phyloP scores from a whole-genome alignment of 1,140 invertebrate species.

The Caenorhabditis briggsae region DNA sequence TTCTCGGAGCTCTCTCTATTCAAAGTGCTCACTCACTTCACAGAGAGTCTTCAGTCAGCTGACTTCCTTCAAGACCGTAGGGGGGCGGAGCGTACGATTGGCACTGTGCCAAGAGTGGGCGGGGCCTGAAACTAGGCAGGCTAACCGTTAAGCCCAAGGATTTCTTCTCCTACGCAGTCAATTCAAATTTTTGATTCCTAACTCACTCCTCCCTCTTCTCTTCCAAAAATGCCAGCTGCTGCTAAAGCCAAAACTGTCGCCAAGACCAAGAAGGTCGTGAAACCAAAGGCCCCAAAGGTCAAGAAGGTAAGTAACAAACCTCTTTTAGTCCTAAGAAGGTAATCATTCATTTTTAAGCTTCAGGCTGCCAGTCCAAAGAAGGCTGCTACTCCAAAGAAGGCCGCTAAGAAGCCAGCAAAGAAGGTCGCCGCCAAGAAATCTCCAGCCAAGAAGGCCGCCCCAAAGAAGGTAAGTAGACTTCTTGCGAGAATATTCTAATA shows the following conservation, averaged over 20 bases:
- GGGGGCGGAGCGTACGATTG: conserved; percentile 9
- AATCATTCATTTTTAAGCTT: conserved; percentile 30
- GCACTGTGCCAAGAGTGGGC: conserved; percentile 25
- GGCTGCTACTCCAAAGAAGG: conserved; percentile 10
- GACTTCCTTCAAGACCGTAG: conserved; percentile 45
- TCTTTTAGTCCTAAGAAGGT: background rate
- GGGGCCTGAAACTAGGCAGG: conserved; percentile 7
- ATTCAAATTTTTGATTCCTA: conserved; percentile 47
- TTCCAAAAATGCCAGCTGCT: conserved; percentile 28
- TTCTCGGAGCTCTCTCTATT: conserved; percentile 26
- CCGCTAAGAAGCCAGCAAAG: conserved; percentile 51
- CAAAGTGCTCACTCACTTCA: background rate
- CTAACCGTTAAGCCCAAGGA: conserved; percentile 38
- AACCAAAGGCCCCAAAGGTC: conserved; percentile 59
- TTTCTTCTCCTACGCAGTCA: background rate
- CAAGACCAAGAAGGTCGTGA: conserved; percentile 38
- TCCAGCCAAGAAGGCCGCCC: conserved; percentile 40
- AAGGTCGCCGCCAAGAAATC: conserved; percentile 39
- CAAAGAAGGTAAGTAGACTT: conserved; percentile 54
- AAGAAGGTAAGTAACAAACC: conserved; percentile 10
- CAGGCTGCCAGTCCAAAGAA: conserved; percentile 1
- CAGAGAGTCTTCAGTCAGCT: conserved; percentile 17
- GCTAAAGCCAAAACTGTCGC: conserved; percentile 32
- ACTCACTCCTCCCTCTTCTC: background rate
- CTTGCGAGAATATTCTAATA: background rate